These are phyloP conservation scores for Hippocampus barbouri DNA, from an alignment of 2,113 vertebrate species.

Conservation along the genomic window DNA sequence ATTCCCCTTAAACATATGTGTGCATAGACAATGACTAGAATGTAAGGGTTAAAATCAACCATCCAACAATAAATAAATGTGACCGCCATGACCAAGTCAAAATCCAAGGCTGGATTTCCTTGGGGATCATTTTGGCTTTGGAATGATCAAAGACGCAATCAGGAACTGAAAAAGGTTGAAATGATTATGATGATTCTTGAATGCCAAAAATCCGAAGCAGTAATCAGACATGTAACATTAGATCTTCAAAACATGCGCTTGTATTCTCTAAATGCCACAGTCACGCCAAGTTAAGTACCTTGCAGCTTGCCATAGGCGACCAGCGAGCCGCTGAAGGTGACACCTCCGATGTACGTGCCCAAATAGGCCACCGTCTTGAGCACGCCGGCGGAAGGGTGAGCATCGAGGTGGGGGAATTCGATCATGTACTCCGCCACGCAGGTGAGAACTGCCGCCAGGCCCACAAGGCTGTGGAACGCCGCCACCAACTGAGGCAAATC, in stretches of 20 bases:
- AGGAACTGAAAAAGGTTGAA: slow-evolving; percentile 9
- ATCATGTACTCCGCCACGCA: slow-evolving; percentile 69
- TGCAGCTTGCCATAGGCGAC: slow-evolving; percentile 72
- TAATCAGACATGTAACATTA: slow-evolving; percentile 9
- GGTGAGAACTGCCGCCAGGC: slow-evolving; percentile 71
- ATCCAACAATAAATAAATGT: slow-evolving; percentile 13
- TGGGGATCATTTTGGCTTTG: slow-evolving; percentile 42
- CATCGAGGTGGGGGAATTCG: slow-evolving; percentile 73
- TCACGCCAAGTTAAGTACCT: slow-evolving; percentile 41
- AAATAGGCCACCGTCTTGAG: slow-evolving; percentile 70
- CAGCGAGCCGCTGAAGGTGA: slow-evolving; percentile 75
- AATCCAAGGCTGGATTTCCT: slow-evolving; percentile 33
- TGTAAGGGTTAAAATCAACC: slow-evolving; percentile 13
- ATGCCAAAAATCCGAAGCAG: slow-evolving; percentile 9
- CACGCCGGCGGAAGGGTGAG: slow-evolving; percentile 62
- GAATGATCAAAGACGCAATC: slow-evolving; percentile 46
- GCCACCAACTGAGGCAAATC: slow-evolving; percentile 78
- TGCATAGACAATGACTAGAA: not conserved
- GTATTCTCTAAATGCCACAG: not conserved
- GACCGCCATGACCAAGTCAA: not conserved
- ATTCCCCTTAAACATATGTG: not conserved
- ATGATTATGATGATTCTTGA: slow-evolving; percentile 3
- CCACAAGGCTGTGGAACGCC: slow-evolving; percentile 78
- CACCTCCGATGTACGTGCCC: slow-evolving; percentile 72
- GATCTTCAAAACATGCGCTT: not conserved